Evolutionary conservation across 1,140 invertebrate genomes (phyloP), one percentile per base, ranked within the genome.

Genomic region (Lethrus apterus): DNA sequence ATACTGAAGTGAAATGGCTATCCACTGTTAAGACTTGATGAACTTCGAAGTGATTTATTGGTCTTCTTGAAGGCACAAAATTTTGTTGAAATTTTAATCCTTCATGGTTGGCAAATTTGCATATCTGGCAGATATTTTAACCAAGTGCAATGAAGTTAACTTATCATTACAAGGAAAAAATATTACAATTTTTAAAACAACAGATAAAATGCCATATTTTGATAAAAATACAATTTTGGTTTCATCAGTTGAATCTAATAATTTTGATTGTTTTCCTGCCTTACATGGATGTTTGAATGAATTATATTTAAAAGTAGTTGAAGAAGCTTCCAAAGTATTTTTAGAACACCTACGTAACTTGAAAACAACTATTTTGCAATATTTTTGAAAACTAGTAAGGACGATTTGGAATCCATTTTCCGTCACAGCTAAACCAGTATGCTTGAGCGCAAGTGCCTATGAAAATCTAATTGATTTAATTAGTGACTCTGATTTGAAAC

Each of bases 41-140:
- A 52, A 50, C 32, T 53, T 32, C 41, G 23, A 34, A 29, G 40
- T 19, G 44, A 55, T 10, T 51, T 47, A 41, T 31, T 45, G 42
- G 35, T 31, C 0, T 52, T 48, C 44, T 47, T 46, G 24, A 26
- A n/a, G n/a, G n/a, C n/a, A n/a, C n/a, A n/a, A n/a, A n/a, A 26
- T 26, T 26, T 26, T 26, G 24, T 26, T 26, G n/a, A 7, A 26
- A 5, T 26, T 26, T 26, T 26, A 26, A 26, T 26, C 24, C 24
- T 7, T 26, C 24, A n/a, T 26, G n/a, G n/a, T 26, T 26, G 24
- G n/a, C n/a, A 33, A 33, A 33, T 13, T 33, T 33, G 32, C 32
- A 33, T 33, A 33, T 33, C 32, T 33, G 32, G 13, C 13, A 33
- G 32, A 33, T 33, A 33, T 33, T 33, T 33, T 33, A 8, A 33